phyloP scores from a whole-genome alignment of 2,888 invertebrate genomes.

The Scaeva pyrastri region DNA sequence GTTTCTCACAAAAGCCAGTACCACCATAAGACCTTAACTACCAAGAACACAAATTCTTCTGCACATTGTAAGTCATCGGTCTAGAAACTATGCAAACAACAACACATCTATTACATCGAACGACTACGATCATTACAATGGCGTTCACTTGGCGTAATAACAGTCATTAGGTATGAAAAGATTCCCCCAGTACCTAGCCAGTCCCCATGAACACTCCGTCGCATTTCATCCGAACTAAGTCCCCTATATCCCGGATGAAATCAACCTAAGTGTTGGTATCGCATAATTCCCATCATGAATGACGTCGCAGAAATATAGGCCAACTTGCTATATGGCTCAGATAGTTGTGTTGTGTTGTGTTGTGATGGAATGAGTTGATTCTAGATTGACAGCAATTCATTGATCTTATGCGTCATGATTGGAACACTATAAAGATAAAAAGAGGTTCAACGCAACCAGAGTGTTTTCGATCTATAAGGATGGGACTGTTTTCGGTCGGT shows the following conservation, averaged over 20 bases:
- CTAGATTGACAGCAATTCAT: slow-evolving; percentile 61
- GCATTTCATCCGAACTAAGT: slow-evolving; percentile 25
- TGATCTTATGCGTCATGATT: slow-evolving; percentile 54
- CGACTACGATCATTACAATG: slow-evolving; percentile 48
- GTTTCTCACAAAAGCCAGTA: slow-evolving; percentile 40
- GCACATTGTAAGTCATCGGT: not conserved
- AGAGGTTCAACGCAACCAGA: slow-evolving; percentile 30
- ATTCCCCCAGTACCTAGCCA: slow-evolving; percentile 22
- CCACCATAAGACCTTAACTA: too few species aligned
- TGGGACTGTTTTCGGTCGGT: too few species aligned
- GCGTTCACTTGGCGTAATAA: slow-evolving; percentile 60
- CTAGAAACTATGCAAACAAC: not conserved
- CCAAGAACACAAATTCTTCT: not conserved
- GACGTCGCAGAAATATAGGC: slow-evolving; percentile 59
- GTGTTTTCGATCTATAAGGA: slow-evolving; percentile 40
- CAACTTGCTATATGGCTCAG: slow-evolving; percentile 37
- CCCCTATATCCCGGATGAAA: slow-evolving; percentile 4
- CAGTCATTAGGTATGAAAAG: slow-evolving; percentile 61
- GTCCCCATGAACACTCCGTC: too few species aligned
- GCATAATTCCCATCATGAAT: slow-evolving; percentile 30
- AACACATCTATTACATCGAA: slow-evolving; percentile 42
- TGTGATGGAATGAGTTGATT: slow-evolving; percentile 44
- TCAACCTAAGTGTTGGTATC: slow-evolving; percentile 66
- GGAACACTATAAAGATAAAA: not conserved
- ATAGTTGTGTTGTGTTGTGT: too few species aligned